Conservation (phyloP, 1,140 invertebrate genomes). For the Pissodes strobi region DNA sequence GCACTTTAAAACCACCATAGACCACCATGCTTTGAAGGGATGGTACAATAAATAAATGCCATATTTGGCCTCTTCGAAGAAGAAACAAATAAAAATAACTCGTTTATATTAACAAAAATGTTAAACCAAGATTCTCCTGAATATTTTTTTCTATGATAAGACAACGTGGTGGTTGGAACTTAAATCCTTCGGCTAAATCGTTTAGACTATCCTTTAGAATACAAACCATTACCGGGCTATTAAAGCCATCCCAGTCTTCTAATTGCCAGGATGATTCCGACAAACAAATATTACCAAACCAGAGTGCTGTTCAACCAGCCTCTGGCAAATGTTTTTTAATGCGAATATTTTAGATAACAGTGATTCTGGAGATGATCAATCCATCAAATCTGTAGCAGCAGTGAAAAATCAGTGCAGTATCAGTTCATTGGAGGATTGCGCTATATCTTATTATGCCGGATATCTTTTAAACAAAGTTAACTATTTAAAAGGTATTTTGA, state of each 20-base stretch:
- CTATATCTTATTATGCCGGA: conserved; percentile 9
- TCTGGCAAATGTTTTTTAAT: not conserved
- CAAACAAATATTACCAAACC: not conserved
- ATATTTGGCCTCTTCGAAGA: conserved; percentile 20
- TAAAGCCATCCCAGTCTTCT: conserved; percentile 3
- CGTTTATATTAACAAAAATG: conserved; percentile 29
- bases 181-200: conserved; percentile 32
- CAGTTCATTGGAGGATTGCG: conserved; percentile 1
- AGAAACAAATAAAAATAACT: conserved; percentile 26
- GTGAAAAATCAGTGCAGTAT: not conserved
- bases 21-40: conserved; percentile 31
- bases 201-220: conserved; percentile 34
- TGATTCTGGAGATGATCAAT: not conserved
- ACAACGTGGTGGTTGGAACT: conserved; percentile 36
- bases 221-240: conserved; percentile 29
- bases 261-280: conserved; percentile 19
- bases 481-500: not conserved
- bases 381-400: not conserved
- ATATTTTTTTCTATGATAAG: conserved; percentile 38
- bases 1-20: too few species aligned
- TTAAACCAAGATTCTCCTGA: conserved; percentile 44
- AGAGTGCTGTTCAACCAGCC: not conserved
- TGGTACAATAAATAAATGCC: conserved; percentile 32
- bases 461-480: conserved; percentile 5
- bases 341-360: not conserved